Conservation (phyloP, 2,888 invertebrate genomes). For the Drosophila longiperda region DNA sequence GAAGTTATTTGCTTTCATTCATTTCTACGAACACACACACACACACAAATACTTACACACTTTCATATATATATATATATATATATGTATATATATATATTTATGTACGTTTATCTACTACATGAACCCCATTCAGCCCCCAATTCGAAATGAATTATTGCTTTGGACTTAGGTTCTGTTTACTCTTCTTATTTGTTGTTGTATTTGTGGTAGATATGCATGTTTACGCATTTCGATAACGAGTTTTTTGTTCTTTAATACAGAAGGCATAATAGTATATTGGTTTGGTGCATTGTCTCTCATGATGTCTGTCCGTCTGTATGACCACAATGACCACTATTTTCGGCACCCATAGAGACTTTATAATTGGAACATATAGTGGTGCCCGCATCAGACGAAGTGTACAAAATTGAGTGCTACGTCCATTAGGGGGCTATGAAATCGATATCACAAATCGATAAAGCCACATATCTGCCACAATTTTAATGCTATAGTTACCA, state of each 20-base stretch:
- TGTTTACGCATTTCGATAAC: conserved; percentile 55
- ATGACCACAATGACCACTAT: too few relatives aligned
- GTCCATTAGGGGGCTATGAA: too few relatives aligned
- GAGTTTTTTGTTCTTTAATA: background rate
- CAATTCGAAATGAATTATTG: conserved; percentile 47
- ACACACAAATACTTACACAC: background rate
- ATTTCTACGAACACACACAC: conserved; percentile 37
- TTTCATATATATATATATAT: background rate
- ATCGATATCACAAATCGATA: too few relatives aligned
- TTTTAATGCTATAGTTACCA: too few relatives aligned
- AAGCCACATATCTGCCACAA: too few relatives aligned
- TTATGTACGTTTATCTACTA: background rate
- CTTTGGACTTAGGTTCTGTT: conserved; percentile 10
- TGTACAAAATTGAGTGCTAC: too few relatives aligned
- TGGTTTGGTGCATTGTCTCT: too few relatives aligned
- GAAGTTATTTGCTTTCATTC: conserved; percentile 64
- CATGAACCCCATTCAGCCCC: conserved; percentile 4
- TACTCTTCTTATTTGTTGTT: conserved; percentile 9
- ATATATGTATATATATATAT: background rate
- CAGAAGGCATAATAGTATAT: too few relatives aligned
- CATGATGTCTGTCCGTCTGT: too few relatives aligned
- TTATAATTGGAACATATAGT: too few relatives aligned
- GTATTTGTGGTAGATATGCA: conserved; percentile 46
- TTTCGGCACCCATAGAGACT: too few relatives aligned
- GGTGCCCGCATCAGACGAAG: too few relatives aligned